phyloP scores from a whole-genome alignment of 2,797 vertebrate species.

The Cyprinodon diabolis region DNA sequence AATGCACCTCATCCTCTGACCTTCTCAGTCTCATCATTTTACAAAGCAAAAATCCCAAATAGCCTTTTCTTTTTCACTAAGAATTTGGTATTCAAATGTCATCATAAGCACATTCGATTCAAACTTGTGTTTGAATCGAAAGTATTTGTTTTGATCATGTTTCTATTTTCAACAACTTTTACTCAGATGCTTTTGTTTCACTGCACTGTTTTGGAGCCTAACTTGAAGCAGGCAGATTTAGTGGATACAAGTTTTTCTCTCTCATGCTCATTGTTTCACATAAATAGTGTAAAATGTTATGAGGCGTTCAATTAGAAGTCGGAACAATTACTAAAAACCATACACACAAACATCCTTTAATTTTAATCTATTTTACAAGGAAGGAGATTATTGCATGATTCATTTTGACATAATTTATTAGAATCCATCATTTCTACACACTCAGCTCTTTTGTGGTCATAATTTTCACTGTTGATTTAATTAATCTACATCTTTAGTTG shows the following conservation, averaged over 20 bases:
- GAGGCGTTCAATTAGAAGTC: conserved; percentile 3
- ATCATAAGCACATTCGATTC: conserved; percentile 67
- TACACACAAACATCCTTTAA: background rate
- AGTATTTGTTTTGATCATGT: conserved; percentile 71
- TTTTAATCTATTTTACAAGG: conserved; percentile 39
- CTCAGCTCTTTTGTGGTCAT: conserved; percentile 64
- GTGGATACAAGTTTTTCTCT: conserved; percentile 64
- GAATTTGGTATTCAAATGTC: conserved; percentile 57
- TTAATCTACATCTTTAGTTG: conserved; percentile 62
- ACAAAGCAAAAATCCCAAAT: conserved; percentile 57
- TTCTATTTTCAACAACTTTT: conserved; percentile 62
- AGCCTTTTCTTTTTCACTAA: conserved; percentile 51
- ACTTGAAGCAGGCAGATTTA: conserved; percentile 62
- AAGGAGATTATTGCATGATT: conserved; percentile 37
- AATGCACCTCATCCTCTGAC: conserved; percentile 61
- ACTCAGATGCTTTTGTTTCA: conserved; percentile 68
- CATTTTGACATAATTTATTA: conserved; percentile 51
- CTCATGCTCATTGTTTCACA: conserved; percentile 69
- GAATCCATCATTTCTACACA: conserved; percentile 52
- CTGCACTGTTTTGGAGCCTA: conserved; percentile 57
- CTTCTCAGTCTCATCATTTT: conserved; percentile 61
- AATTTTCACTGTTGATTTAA: conserved; percentile 55
- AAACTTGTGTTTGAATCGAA: conserved; percentile 60
- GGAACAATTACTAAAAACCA: conserved; percentile 8
- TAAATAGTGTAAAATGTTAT: conserved; percentile 22